These are phyloP conservation scores for Speoplatyrhinus poulsoni DNA, from an alignment of 2,113 vertebrate species.

Conservation along the genomic window DNA sequence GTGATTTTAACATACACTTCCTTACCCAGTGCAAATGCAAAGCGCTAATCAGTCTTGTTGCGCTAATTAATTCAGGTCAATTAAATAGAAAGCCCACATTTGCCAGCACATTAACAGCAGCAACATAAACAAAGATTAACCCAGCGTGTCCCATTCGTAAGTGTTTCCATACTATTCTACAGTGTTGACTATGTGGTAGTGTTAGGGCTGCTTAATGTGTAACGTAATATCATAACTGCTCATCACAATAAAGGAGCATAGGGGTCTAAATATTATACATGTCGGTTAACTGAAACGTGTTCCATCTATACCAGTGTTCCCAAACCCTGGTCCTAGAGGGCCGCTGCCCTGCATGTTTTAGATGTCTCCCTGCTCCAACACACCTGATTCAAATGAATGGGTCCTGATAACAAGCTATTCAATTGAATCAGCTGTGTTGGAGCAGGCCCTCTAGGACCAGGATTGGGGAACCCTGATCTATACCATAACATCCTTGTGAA, in stretches of 20 bases:
- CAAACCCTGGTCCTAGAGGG: too few relatives aligned
- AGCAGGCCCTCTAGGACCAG: too few relatives aligned
- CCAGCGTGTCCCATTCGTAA: slow-evolving; percentile 36
- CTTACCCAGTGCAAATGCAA: background rate
- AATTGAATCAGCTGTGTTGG: too few relatives aligned
- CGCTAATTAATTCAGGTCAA: background rate
- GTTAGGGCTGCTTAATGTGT: too few relatives aligned
- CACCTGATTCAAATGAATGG: too few relatives aligned
- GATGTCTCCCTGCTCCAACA: too few relatives aligned
- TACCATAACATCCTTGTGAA: slow-evolving; percentile 3
- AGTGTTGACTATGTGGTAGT: slow-evolving; percentile 11
- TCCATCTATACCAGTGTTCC: slow-evolving; percentile 5
- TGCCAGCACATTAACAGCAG: slow-evolving; percentile 22
- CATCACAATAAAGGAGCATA: background rate
- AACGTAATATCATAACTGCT: too few relatives aligned
- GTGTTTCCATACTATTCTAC: slow-evolving; percentile 40
- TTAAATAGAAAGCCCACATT: slow-evolving; percentile 13
- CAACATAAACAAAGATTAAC: slow-evolving; percentile 34
- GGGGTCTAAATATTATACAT: background rate
- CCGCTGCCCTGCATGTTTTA: too few relatives aligned
- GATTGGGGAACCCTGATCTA: background rate
- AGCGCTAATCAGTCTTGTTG: background rate
- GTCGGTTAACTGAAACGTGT: slow-evolving; percentile 25
- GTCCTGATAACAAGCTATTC: too few relatives aligned
- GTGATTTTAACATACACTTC: background rate